Percentiles rank a stretch among this genome's conserved stretches.
phyloP scores from a whole-genome alignment of 2,797 vertebrate genomes.

The Heliangelus exortis region DNA sequence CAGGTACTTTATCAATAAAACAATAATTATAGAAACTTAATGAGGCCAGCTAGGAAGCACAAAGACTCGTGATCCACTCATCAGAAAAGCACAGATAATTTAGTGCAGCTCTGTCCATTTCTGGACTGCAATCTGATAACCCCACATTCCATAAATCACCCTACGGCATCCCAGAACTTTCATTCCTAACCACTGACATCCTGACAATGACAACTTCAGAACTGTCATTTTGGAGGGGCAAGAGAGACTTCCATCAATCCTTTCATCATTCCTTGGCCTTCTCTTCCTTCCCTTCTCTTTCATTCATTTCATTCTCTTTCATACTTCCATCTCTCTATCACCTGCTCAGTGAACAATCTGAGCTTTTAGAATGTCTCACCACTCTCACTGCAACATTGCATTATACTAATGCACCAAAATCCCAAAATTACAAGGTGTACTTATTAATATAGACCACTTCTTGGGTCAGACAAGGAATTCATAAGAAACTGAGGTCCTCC shows the following conservation, averaged over 20 bases:
- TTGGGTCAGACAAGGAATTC: no score
- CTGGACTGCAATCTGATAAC: not conserved
- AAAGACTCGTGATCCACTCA: slow-evolving; percentile 20
- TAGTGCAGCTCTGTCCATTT: not conserved
- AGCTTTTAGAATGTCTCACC: not conserved
- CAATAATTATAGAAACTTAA: slow-evolving; percentile 49
- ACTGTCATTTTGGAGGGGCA: not conserved
- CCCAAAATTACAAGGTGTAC: not conserved
- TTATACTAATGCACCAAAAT: not conserved
- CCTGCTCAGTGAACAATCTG: not conserved
- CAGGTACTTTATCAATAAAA: slow-evolving; percentile 62
- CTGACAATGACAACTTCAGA: not conserved
- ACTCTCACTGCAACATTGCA: not conserved
- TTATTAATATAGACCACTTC: not conserved
- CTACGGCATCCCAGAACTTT: not conserved
- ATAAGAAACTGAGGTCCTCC: not conserved
- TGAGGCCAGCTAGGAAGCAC: slow-evolving; percentile 42
- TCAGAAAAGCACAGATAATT: slow-evolving; percentile 44
- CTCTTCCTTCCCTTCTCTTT: not conserved
- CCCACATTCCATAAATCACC: not conserved
- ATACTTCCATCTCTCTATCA: not conserved
- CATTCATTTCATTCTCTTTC: no score
- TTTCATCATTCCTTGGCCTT: not conserved
- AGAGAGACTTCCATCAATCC: not conserved
- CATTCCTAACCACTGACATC: not conserved